Conservation (phyloP, 1,140 invertebrate genomes). For the Sitobion miscanthi region DNA sequence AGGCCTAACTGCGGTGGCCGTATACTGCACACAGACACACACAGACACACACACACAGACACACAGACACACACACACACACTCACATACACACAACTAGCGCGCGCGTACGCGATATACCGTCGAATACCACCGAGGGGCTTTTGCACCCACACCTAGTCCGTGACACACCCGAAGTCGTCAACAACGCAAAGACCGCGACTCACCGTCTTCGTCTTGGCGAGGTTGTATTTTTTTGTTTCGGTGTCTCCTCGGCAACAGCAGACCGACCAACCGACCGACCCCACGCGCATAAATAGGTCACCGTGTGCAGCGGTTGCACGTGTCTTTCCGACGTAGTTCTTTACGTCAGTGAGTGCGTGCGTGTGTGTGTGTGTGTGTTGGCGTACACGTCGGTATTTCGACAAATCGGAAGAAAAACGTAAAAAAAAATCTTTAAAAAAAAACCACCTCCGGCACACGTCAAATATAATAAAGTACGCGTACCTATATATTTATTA, state of each 20-base stretch:
- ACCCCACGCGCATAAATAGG: not conserved
- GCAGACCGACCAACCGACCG: not conserved
- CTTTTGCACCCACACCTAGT: slow-evolving; percentile 20
- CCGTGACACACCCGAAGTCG: slow-evolving; percentile 36
- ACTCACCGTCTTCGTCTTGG: not conserved
- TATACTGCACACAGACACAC: not conserved
- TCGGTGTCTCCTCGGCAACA: not conserved
- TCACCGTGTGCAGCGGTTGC: not conserved
- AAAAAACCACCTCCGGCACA: not conserved
- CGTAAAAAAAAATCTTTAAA: not conserved
- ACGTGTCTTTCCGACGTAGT: not conserved
- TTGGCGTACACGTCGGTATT: not conserved
- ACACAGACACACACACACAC: not conserved
- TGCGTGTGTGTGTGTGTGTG: not conserved
- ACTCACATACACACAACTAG: not conserved
- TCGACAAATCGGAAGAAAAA: not conserved
- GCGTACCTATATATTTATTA: not conserved
- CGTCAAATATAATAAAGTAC: not conserved
- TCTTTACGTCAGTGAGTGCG: not conserved
- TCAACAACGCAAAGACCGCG: not conserved
- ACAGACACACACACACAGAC: too few species aligned
- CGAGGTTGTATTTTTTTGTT: not conserved
- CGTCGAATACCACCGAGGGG: not conserved
- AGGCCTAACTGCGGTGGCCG: not conserved
- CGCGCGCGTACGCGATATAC: not conserved